phyloP scores from a whole-genome alignment of 2,113 vertebrate genomes.

The Macrotis lagotis region DNA sequence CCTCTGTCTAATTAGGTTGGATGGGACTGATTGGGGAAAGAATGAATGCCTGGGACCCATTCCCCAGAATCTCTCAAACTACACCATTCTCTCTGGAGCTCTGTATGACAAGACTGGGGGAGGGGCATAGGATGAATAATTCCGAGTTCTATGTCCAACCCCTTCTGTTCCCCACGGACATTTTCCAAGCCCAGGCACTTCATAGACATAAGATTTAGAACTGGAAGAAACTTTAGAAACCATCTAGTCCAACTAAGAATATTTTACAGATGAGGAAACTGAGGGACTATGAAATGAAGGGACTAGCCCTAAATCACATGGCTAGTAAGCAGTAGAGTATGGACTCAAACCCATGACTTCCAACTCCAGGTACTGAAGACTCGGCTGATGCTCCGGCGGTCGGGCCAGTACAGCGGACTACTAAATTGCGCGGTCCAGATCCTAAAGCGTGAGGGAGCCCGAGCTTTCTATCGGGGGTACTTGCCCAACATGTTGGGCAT shows the following conservation, averaged over 20 bases:
- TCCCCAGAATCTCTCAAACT: not conserved
- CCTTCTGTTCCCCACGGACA: not conserved
- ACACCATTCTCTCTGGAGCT: not conserved
- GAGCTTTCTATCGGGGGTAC: constrained; percentile 90
- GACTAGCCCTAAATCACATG: not conserved
- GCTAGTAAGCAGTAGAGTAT: not conserved
- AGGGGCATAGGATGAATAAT: no score
- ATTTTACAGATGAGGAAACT: not conserved
- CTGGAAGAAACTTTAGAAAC: not conserved
- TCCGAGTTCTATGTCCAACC: no score
- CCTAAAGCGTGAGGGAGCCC: constrained; percentile 84
- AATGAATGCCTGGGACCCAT: not conserved
- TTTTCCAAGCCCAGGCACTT: not conserved
- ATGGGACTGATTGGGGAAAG: not conserved
- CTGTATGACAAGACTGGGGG: not conserved
- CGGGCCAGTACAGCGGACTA: constrained; percentile 88
- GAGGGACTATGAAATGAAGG: not conserved
- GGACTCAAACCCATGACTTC: not conserved
- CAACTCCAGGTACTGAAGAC: constrained; percentile 89
- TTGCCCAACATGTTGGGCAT: constrained; percentile 91
- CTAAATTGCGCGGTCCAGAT: constrained; percentile 88
- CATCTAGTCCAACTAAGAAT: not conserved
- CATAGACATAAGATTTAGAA: not conserved
- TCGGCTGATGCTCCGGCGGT: constrained; percentile 87
- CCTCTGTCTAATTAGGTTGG: not conserved